These are phyloP conservation scores for Meloidogyne floridensis DNA, from an alignment of 1,140 invertebrate species.

Conservation along the genomic window DNA sequence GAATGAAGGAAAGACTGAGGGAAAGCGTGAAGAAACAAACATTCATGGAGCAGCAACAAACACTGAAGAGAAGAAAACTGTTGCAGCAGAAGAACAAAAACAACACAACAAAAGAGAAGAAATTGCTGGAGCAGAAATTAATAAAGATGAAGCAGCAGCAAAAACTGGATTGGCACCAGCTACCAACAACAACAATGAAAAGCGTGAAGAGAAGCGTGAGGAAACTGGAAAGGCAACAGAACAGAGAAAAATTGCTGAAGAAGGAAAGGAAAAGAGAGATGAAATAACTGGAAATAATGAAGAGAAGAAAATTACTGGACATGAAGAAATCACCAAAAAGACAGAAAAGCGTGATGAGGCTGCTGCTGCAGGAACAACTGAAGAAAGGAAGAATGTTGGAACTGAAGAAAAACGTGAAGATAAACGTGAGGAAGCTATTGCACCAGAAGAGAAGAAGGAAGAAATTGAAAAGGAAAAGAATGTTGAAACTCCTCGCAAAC, in stretches of 20 bases:
- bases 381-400: slow-evolving; percentile 15
- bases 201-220: background rate
- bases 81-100: background rate
- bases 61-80: slow-evolving; percentile 9
- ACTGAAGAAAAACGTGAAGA: slow-evolving; percentile 18
- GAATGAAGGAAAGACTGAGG: background rate
- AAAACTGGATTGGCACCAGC: background rate
- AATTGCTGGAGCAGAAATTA: background rate
- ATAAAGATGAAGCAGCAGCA: slow-evolving; percentile 13
- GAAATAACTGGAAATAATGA: background rate
- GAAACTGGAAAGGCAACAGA: background rate
- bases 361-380: background rate
- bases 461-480: slow-evolving; percentile 10
- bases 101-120: slow-evolving; percentile 7
- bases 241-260: background rate
- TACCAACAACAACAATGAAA: slow-evolving; percentile 7
- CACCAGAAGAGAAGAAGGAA: slow-evolving; percentile 26
- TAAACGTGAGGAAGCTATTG: background rate
- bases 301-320: too few species aligned
- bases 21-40: background rate
- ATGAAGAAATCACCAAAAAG: slow-evolving; percentile 13
- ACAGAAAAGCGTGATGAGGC: background rate
- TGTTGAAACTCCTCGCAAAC: background rate
- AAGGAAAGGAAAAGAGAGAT: slow-evolving; percentile 23
- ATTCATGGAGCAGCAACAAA: slow-evolving; percentile 3